phyloP scores from a whole-genome alignment of 2,113 vertebrate genomes.

The Toxostoma redivivum region DNA sequence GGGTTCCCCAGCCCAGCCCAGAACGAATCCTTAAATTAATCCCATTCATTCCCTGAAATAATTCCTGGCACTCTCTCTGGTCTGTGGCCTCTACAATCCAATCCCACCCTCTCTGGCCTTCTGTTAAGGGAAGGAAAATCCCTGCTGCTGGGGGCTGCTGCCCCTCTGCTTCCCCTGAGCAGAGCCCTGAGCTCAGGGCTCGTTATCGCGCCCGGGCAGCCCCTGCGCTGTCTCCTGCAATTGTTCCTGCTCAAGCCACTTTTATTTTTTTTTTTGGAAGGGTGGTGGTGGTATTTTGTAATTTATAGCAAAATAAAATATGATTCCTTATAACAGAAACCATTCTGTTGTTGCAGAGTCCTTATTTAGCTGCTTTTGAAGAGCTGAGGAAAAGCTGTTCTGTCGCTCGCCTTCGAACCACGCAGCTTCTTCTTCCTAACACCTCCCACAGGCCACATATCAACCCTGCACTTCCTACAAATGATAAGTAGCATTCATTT shows the following conservation, averaged over 20 bases:
- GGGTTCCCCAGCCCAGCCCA: neutral
- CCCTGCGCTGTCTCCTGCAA: slow-evolving; percentile 31
- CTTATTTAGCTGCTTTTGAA: neutral
- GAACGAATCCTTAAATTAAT: accelerated
- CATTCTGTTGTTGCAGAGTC: neutral
- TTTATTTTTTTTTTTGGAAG: too few relatives aligned
- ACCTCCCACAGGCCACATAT: neutral
- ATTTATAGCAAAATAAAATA: neutral
- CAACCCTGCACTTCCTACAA: neutral
- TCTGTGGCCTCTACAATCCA: neutral
- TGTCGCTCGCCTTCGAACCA: accelerated
- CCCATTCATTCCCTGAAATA: neutral
- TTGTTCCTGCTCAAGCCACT: slow-evolving; percentile 23
- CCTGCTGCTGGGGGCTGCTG: neutral
- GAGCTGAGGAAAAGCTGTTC: neutral
- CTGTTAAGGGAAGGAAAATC: neutral
- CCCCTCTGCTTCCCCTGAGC: neutral
- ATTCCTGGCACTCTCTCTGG: neutral
- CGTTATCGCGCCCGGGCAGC: neutral
- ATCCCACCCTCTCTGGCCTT: neutral
- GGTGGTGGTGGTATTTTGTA: neutral
- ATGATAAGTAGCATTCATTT: neutral
- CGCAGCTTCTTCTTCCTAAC: neutral
- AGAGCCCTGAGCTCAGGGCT: neutral
- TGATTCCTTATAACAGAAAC: neutral